phyloP scores from a whole-genome alignment of 2,888 invertebrate genomes.

The Perizoma flavofasciatum region DNA sequence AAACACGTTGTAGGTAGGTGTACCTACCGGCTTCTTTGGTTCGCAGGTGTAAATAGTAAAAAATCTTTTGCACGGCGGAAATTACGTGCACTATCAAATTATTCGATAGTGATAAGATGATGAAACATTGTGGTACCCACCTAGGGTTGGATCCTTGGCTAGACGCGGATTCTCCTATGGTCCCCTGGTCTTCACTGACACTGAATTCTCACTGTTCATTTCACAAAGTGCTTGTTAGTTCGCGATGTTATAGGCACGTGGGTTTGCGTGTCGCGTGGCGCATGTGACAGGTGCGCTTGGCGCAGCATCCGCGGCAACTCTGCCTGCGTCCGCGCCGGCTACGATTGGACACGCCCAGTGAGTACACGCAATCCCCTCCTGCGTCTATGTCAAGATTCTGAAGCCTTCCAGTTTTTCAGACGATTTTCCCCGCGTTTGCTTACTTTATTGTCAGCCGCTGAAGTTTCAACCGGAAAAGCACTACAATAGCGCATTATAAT shows the following conservation, averaged over 20 bases:
- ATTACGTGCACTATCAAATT: slow-evolving; percentile 65
- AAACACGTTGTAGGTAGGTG: no score
- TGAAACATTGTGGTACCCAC: slow-evolving; percentile 67
- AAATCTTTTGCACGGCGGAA: slow-evolving; percentile 59
- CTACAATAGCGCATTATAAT: no score
- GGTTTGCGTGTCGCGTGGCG: slow-evolving; percentile 38
- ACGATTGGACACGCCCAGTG: slow-evolving; percentile 64
- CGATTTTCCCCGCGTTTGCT: slow-evolving; percentile 42
- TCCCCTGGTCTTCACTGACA: slow-evolving; percentile 61
- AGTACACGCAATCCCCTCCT: slow-evolving; percentile 71
- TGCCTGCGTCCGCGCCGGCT: slow-evolving; percentile 47
- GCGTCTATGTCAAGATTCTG: slow-evolving; percentile 50
- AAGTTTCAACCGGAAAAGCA: no score
- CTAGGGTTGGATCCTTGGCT: slow-evolving; percentile 68
- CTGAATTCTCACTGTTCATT: slow-evolving; percentile 69
- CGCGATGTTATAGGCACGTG: slow-evolving; percentile 48
- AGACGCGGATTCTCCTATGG: slow-evolving; percentile 50
- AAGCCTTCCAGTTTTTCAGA: slow-evolving; percentile 62
- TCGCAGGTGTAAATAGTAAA: not conserved
- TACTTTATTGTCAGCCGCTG: slow-evolving; percentile 4
- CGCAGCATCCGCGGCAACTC: slow-evolving; percentile 77
- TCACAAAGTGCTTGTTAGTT: slow-evolving; percentile 49
- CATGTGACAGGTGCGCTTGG: slow-evolving; percentile 68
- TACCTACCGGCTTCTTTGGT: no score
- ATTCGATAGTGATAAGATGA: slow-evolving; percentile 64